Percentiles rank a stretch among this genome's conserved stretches.
phyloP scores from a whole-genome alignment of 2,888 invertebrate species.

The Lasioglossum oenotherae region DNA sequence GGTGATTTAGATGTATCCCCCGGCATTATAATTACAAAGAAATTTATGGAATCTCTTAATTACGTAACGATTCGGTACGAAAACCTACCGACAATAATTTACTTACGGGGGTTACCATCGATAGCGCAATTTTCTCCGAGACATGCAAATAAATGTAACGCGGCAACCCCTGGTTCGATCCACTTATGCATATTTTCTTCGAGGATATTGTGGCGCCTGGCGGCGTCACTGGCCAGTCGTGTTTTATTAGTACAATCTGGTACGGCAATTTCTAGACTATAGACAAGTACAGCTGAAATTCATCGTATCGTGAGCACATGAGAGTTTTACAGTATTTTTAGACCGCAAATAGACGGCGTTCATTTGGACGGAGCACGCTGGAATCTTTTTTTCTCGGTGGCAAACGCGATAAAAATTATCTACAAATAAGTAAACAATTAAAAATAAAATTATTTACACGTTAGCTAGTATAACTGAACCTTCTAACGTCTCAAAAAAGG shows the following conservation, averaged over 20 bases:
- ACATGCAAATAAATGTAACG: conserved; percentile 3
- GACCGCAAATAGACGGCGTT: neutral
- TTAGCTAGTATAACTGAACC: too few species aligned
- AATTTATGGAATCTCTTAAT: conserved; percentile 55
- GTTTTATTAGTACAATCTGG: neutral
- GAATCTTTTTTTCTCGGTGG: neutral
- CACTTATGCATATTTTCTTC: neutral
- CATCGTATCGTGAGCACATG: neutral
- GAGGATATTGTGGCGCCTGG: neutral
- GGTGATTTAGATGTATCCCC: conserved; percentile 42
- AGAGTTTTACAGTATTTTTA: neutral
- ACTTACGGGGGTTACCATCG: conserved; percentile 7
- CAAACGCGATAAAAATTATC: neutral
- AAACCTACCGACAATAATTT: conserved; percentile 24
- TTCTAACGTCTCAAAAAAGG: too few species aligned
- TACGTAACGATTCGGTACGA: conserved; percentile 24
- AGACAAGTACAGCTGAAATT: neutral
- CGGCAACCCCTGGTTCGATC: neutral
- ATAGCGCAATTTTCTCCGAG: neutral
- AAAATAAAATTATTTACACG: too few species aligned
- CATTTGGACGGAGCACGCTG: neutral
- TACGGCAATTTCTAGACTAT: neutral
- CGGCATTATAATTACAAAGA: conserved; percentile 45
- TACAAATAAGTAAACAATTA: neutral
- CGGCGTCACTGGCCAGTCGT: neutral